phyloP scores from a whole-genome alignment of 2,797 vertebrate genomes.

The Sebastiscus albofasciatus region DNA sequence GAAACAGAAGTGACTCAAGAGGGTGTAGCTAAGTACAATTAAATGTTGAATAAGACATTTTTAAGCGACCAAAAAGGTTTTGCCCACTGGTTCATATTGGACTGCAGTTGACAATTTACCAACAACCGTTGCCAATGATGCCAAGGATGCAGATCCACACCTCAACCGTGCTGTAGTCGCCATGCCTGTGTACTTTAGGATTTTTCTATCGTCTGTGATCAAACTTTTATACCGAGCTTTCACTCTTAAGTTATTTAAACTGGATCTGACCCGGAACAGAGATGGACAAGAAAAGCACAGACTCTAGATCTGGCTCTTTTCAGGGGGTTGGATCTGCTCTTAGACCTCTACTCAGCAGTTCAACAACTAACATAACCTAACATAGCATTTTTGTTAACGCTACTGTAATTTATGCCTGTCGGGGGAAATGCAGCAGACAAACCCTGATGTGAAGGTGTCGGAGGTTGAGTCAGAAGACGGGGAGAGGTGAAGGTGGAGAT shows the following conservation, averaged over 20 bases:
- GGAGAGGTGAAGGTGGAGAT: neutral
- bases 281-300: neutral
- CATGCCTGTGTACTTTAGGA: neutral
- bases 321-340: neutral
- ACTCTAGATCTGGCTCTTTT: neutral
- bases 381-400: neutral
- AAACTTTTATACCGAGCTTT: neutral
- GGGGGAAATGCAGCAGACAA: neutral
- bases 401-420: neutral
- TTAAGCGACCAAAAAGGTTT: too few relatives aligned
- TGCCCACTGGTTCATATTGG: neutral
- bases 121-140: neutral
- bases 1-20: too few relatives aligned
- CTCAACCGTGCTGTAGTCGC: neutral
- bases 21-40: too few relatives aligned
- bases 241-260: neutral
- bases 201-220: neutral
- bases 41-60: too few relatives aligned
- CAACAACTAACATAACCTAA: neutral
- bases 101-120: neutral
- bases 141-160: neutral
- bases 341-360: neutral
- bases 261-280: neutral
- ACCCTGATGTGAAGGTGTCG: neutral
- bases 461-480: conserved; percentile 5